Conservation (phyloP, 2,888 invertebrate species). For the Xestobium rufovillosum region DNA sequence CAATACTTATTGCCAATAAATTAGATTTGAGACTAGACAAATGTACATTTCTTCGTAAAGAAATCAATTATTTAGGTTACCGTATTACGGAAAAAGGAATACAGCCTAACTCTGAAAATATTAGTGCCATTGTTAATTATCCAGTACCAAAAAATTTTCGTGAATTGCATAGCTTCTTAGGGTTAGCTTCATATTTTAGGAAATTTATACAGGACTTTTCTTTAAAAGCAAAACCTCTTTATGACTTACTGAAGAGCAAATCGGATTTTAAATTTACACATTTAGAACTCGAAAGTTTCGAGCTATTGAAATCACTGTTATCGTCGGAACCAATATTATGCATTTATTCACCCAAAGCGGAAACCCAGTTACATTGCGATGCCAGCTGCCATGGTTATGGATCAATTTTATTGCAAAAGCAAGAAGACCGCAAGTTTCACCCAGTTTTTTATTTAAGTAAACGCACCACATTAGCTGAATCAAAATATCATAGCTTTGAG, state of each 20-base stretch:
- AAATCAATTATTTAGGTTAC: constrained; percentile 16
- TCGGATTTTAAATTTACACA: too few species aligned
- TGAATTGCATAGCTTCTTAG: constrained; percentile 13
- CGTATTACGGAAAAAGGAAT: constrained; percentile 8
- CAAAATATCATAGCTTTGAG: too few species aligned
- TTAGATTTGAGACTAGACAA: constrained; percentile 16
- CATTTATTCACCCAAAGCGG: constrained; percentile 7
- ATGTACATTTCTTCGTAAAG: constrained; percentile 13
- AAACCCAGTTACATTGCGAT: constrained; percentile 12
- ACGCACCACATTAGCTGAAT: constrained; percentile 7
- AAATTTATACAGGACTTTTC: constrained; percentile 18
- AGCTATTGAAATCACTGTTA: too few species aligned
- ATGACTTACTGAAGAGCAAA: background rate
- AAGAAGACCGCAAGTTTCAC: constrained; percentile 10
- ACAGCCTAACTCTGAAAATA: constrained; percentile 11
- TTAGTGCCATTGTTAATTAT: constrained; percentile 8
- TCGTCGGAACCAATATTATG: background rate
- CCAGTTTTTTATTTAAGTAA: constrained; percentile 14
- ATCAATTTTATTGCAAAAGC: constrained; percentile 12
- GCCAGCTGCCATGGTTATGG: constrained; percentile 10
- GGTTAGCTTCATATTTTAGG: constrained; percentile 14
- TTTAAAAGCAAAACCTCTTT: constrained; percentile 10
- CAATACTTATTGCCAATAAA: constrained; percentile 5
- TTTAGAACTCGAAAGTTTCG: too few species aligned
- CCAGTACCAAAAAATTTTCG: constrained; percentile 12